phyloP scores from a whole-genome alignment of 2,888 invertebrate species.

The Anarsia innoxiella region DNA sequence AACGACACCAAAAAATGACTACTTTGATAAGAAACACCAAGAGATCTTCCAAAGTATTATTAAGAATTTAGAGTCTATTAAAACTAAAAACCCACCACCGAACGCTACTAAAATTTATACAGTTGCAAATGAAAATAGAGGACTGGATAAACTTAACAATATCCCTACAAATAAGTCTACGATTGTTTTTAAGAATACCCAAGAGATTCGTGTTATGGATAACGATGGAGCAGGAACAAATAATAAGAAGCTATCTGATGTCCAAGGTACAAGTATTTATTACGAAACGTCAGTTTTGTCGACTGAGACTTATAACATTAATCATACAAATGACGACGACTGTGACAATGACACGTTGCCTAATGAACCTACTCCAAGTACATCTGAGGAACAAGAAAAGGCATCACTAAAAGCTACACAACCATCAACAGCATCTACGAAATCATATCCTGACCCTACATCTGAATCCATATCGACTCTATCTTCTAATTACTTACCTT shows the following conservation, averaged over 20 bases:
- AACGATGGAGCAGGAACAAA: slow-evolving; percentile 56
- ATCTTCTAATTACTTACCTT: slow-evolving; percentile 31
- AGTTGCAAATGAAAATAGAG: slow-evolving; percentile 46
- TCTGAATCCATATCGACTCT: slow-evolving; percentile 32
- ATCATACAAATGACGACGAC: slow-evolving; percentile 50
- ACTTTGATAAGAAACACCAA: slow-evolving; percentile 70
- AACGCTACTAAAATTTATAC: slow-evolving; percentile 46
- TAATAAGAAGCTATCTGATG: slow-evolving; percentile 59
- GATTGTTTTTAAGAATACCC: slow-evolving; percentile 72
- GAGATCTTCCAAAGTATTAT: slow-evolving; percentile 71
- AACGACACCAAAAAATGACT: slow-evolving; percentile 72
- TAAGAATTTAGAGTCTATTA: slow-evolving; percentile 59
- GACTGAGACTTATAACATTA: slow-evolving; percentile 61
- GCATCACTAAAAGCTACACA: slow-evolving; percentile 36
- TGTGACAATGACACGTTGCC: slow-evolving; percentile 55
- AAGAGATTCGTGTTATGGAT: slow-evolving; percentile 63
- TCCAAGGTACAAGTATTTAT: slow-evolving; percentile 69
- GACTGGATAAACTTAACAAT: slow-evolving; percentile 57
- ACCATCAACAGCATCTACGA: slow-evolving; percentile 28
- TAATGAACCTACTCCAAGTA: slow-evolving; percentile 41
- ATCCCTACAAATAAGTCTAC: slow-evolving; percentile 65
- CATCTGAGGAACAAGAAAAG: slow-evolving; percentile 43
- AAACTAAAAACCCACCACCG: slow-evolving; percentile 38
- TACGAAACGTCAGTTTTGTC: slow-evolving; percentile 68
- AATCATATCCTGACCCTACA: slow-evolving; percentile 20